A percentile compares a stretch with the other conserved stretches of the same genome.
Conservation (phyloP, 2,113 vertebrate species). For the Cyprinodon brontotheroides region DNA sequence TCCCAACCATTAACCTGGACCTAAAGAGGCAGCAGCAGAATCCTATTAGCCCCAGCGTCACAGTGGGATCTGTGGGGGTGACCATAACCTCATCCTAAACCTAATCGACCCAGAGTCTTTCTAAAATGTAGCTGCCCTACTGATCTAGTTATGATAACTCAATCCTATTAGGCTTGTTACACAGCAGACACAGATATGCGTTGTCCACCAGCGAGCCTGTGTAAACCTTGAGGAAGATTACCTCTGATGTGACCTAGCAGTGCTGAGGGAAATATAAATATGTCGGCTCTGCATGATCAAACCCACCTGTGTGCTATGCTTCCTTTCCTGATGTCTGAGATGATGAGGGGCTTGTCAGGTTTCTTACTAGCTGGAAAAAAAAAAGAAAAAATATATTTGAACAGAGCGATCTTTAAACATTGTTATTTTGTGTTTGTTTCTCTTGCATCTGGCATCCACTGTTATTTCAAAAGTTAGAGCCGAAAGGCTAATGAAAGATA, state of each 20-base stretch:
- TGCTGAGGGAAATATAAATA: not conserved
- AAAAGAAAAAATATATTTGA: not conserved
- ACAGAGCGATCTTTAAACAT: not conserved
- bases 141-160: slow-evolving; percentile 61
- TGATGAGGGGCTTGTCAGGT: slow-evolving; percentile 92
- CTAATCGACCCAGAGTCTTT: slow-evolving; percentile 54
- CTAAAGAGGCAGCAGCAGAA: slow-evolving; percentile 38
- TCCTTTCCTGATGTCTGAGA: slow-evolving; percentile 96
- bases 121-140: slow-evolving; percentile 54
- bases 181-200: slow-evolving; percentile 32
- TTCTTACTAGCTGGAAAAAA: slow-evolving; percentile 87
- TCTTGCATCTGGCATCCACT: not conserved
- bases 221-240: not conserved
- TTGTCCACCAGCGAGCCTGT: slow-evolving; percentile 13
- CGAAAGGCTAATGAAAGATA: slow-evolving; percentile 34
- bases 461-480: slow-evolving; percentile 14
- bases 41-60: slow-evolving; percentile 55
- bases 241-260: not conserved
- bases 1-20: slow-evolving; percentile 38
- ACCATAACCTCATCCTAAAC: slow-evolving; percentile 61
- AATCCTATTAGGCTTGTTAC: slow-evolving; percentile 64
- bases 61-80: slow-evolving; percentile 48
- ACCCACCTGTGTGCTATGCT: slow-evolving; percentile 95
- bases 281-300: not conserved
- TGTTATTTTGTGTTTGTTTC: not conserved